Evolutionary conservation across 1,140 invertebrate genomes (phyloP), one percentile per base, ranked within the genome.

Genomic region (Pachypsylla venusta): DNA sequence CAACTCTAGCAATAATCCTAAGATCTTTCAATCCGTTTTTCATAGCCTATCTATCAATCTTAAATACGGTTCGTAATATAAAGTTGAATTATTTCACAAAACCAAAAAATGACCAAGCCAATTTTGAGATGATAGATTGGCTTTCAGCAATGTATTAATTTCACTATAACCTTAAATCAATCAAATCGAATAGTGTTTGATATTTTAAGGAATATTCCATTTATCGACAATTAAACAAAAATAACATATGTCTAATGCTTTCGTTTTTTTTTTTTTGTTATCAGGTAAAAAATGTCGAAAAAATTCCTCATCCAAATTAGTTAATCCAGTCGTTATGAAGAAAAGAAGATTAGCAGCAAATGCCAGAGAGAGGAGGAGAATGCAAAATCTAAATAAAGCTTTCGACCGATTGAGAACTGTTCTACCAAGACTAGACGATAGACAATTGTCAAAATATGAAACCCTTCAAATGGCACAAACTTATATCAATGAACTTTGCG

Each of bases 391-490:
- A 35, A 96, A 96, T 69, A 85, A 87, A 61, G 93, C 93, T 0
- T 96, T 96, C 68, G 93, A 96, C 69, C 76, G 85, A 59, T 78
- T 98, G 1, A 77, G 93, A 39, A 81, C 85, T 1, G 92, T 93
- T 64, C 77, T 98, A 2, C 93, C 93, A 0, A 87, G 87, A 0
- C 73, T 94, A 25, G 88, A 91, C 64, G 89, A 96, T 67, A 78
- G 89, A 25, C 90, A 95, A 68, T 74, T 97, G 2, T 95, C 91
- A 16, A 98, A 98, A 69, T 96, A 93, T 71, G 93, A 97, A 71
- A 96, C 93, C 0, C 74, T 98, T 1, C 92, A 96, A 74, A 95
- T 96, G 93, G 94, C 94, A 0, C 93, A 97, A 68, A 91, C 85
- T 0, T 97, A 97, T 69, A 98, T 97, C 62, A 80, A 82, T 0